Evolutionary conservation across 1,140 invertebrate genomes (phyloP).

Genomic region (Ceratina japonica): DNA sequence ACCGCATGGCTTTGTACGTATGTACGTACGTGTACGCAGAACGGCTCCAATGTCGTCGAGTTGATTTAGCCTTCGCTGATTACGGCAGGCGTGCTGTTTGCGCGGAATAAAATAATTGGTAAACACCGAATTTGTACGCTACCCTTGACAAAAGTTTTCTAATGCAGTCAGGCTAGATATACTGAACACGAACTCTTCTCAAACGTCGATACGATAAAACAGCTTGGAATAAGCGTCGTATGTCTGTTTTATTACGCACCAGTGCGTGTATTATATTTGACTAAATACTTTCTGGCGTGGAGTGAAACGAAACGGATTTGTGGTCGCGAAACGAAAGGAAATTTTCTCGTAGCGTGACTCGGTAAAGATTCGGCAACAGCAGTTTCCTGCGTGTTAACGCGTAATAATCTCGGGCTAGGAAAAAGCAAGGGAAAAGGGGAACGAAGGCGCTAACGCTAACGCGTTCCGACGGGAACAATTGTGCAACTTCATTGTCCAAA

Average conservation of each 20-base stretch:
- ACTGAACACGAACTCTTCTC: too few relatives aligned
- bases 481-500: slow-evolving; percentile 57
- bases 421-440: slow-evolving; percentile 4
- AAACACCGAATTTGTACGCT: background rate
- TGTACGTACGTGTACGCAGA: too few relatives aligned
- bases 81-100: background rate
- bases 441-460: slow-evolving; percentile 11
- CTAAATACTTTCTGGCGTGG: too few relatives aligned
- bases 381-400: slow-evolving; percentile 29
- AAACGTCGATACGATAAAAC: too few relatives aligned
- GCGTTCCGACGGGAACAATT: slow-evolving; percentile 30
- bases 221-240: too few relatives aligned
- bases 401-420: background rate
- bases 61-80: background rate
- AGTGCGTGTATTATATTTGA: too few relatives aligned
- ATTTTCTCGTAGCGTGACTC: background rate
- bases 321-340: background rate
- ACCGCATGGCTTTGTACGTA: background rate
- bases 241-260: too few relatives aligned
- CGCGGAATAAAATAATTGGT: background rate
- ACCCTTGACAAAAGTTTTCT: too few relatives aligned
- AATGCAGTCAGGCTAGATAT: too few relatives aligned
- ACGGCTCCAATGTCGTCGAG: background rate
- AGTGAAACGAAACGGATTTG: too few relatives aligned
- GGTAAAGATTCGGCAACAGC: background rate